Evolutionary conservation across 2,888 invertebrate species (phyloP).

Genomic region (Papilio gigon): DNA sequence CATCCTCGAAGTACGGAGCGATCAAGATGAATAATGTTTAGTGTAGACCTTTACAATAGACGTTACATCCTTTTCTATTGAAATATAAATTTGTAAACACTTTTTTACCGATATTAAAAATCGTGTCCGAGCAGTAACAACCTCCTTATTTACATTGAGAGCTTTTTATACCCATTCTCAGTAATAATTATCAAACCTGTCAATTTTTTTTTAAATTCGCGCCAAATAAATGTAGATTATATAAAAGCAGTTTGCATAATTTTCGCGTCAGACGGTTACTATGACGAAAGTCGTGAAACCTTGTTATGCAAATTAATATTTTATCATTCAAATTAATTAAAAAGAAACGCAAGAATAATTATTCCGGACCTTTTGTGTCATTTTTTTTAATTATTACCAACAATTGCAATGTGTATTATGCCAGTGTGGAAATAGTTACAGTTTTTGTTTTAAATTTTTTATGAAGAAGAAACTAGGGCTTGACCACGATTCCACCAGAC

Average conservation of each 20-base stretch:
- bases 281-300: slow-evolving; percentile 10
- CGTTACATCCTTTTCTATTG: neutral
- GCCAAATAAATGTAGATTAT: slow-evolving; percentile 15
- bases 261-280: slow-evolving; percentile 8
- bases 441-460: neutral
- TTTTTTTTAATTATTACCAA: neutral
- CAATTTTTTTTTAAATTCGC: slow-evolving; percentile 7
- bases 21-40: neutral
- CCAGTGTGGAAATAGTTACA: neutral
- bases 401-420: neutral
- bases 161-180: slow-evolving; percentile 12
- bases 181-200: slow-evolving; percentile 9
- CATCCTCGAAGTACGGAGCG: neutral
- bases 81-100: slow-evolving; percentile 4
- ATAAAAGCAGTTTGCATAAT: slow-evolving; percentile 18
- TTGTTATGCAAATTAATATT: slow-evolving; percentile 14
- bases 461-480: too few species aligned
- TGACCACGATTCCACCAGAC: too few species aligned
- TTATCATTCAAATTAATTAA: slow-evolving; percentile 15
- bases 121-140: slow-evolving; percentile 5
- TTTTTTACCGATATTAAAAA: slow-evolving; percentile 8
- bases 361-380: slow-evolving; percentile 7
- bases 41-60: neutral
- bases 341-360: slow-evolving; percentile 14
- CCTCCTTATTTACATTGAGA: slow-evolving; percentile 4